Evolutionary conservation across 2,797 vertebrate genomes (phyloP).

Genomic region (Saguinus oedipus): DNA sequence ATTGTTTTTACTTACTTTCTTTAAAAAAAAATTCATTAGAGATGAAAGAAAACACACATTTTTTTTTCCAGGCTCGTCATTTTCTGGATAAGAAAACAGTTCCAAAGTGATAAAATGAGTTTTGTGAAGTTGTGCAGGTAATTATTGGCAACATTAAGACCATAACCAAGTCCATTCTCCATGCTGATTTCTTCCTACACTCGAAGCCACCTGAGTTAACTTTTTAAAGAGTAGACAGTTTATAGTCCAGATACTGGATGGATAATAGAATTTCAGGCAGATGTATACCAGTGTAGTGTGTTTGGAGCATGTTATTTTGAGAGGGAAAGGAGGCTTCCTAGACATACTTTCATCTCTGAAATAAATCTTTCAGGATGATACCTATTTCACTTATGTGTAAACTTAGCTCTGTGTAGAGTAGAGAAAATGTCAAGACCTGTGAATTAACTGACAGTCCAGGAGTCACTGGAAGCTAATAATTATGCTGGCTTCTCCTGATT

Average conservation of each 20-base stretch:
- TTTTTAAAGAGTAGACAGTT: not conserved
- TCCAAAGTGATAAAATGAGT: not conserved
- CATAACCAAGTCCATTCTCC: not conserved
- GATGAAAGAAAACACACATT: not conserved
- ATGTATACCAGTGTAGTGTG: not conserved
- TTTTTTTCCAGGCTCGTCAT: not conserved
- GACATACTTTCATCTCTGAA: conserved; percentile 3
- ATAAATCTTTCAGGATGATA: conserved; percentile 53
- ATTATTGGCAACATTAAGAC: not conserved
- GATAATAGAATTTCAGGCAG: not conserved
- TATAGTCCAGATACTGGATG: not conserved
- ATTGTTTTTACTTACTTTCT: not conserved
- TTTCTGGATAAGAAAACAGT: not conserved
- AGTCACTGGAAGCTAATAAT: conserved; percentile 77
- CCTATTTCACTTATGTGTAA: conserved; percentile 61
- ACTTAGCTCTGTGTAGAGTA: conserved; percentile 37
- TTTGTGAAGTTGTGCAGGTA: not conserved
- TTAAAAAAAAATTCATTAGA: not conserved
- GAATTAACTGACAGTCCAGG: conserved; percentile 74
- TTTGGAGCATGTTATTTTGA: not conserved
- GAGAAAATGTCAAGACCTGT: conserved; percentile 63
- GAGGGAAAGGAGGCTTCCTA: not conserved
- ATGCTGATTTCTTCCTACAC: not conserved
- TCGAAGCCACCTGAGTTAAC: not conserved
- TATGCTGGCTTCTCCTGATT: conserved; percentile 76